Conservation (phyloP, 2,888 invertebrate species). For the Nysson spinosus region DNA sequence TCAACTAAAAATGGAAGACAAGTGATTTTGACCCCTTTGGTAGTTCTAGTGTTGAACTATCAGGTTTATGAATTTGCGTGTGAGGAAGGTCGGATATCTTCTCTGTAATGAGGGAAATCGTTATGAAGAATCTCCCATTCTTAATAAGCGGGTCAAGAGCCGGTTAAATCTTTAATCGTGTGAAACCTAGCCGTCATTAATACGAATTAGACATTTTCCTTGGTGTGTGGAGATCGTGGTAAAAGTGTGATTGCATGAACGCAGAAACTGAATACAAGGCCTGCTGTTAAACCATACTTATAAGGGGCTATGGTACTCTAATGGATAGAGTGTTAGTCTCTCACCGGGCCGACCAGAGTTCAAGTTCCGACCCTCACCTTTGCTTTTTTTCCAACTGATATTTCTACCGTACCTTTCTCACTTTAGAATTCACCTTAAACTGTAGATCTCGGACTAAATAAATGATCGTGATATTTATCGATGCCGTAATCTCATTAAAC, state of each 20-base stretch:
- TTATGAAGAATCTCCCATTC: constrained; percentile 33
- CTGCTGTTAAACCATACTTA: too few species aligned
- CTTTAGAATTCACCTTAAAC: too few species aligned
- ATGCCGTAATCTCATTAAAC: too few species aligned
- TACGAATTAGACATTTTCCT: constrained; percentile 23
- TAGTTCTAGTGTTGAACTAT: constrained; percentile 30
- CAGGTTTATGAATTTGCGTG: constrained; percentile 28
- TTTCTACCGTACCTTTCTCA: too few species aligned
- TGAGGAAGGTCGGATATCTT: constrained; percentile 32
- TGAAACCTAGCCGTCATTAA: constrained; percentile 44
- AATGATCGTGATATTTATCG: too few species aligned
- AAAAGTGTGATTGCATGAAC: not conserved
- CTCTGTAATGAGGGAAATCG: constrained; percentile 42
- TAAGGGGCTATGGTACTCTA: not conserved
- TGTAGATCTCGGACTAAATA: too few species aligned
- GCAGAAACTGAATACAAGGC: not conserved
- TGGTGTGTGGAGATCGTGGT: not conserved
- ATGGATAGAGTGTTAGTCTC: too few species aligned
- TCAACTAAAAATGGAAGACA: too few species aligned
- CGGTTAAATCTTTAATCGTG: constrained; percentile 41
- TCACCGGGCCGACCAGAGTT: too few species aligned
- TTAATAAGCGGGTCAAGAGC: constrained; percentile 45
- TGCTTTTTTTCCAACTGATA: too few species aligned
- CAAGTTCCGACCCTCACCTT: too few species aligned
- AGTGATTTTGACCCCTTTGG: too few species aligned